Evolutionary conservation across 2,888 invertebrate genomes (phyloP).

Genomic region (Lepidocyrtinus sp.): DNA sequence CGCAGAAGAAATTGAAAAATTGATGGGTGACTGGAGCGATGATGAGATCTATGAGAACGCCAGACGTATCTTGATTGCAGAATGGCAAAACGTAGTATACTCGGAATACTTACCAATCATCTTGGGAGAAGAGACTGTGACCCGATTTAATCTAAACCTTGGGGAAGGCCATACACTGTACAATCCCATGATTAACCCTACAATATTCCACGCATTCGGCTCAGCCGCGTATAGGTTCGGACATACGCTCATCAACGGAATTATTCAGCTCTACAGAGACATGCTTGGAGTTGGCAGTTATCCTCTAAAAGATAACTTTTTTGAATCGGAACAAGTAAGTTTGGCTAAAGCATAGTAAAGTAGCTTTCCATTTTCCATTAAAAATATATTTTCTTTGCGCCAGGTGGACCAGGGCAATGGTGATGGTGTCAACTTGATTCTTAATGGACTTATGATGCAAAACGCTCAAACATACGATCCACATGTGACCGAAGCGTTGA

Average conservation of each 20-base stretch:
- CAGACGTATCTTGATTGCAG: constrained; percentile 64
- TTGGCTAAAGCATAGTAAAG: too few relatives aligned
- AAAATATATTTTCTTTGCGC: neutral
- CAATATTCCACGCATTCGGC: constrained; percentile 65
- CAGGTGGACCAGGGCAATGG: constrained; percentile 57
- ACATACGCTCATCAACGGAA: constrained; percentile 68
- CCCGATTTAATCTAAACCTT: constrained; percentile 46
- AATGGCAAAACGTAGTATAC: constrained; percentile 69
- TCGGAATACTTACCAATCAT: constrained; percentile 67
- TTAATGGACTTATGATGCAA: constrained; percentile 67
- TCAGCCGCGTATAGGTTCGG: constrained; percentile 68
- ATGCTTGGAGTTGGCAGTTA: constrained; percentile 61
- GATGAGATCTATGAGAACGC: constrained; percentile 65
- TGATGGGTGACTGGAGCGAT: constrained; percentile 56
- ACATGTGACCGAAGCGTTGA: constrained; percentile 63
- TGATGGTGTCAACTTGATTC: constrained; percentile 65
- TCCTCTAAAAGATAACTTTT: constrained; percentile 66
- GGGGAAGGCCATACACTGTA: constrained; percentile 53
- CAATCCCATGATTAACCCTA: constrained; percentile 58
- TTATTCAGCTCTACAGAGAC: constrained; percentile 58
- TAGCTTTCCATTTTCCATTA: neutral
- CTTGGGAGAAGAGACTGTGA: constrained; percentile 61
- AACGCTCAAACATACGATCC: constrained; percentile 67
- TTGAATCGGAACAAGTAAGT: constrained; percentile 64
- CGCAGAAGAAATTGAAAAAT: constrained; percentile 49